Conservation (phyloP, 2,797 vertebrate genomes). For the Typhlichthys eigenmanni region DNA sequence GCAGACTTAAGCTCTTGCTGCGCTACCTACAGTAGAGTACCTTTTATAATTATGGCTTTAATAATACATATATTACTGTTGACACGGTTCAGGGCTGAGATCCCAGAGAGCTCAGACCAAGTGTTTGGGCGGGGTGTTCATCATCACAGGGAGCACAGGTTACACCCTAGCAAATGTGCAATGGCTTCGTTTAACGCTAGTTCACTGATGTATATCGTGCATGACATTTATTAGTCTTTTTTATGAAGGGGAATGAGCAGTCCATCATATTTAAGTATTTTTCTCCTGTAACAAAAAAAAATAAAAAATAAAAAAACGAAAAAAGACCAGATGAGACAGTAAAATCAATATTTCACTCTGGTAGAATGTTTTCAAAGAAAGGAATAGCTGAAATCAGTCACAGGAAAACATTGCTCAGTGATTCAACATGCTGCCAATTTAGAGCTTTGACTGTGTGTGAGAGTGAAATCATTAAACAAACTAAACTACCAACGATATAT, state of each 20-base stretch:
- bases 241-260: neutral
- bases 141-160: conserved; percentile 36
- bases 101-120: conserved; percentile 21
- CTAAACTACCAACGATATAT: no score
- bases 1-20: conserved; percentile 41
- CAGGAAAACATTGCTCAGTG: neutral
- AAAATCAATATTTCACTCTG: neutral
- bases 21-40: conserved; percentile 27
- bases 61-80: conserved; percentile 52
- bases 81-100: conserved; percentile 29
- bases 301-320: neutral
- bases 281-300: neutral
- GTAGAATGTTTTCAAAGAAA: no score
- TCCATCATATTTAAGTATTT: conserved; percentile 9
- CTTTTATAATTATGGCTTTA: conserved; percentile 37
- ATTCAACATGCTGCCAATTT: no score
- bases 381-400: neutral
- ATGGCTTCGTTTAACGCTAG: conserved; percentile 6
- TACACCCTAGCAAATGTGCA: conserved; percentile 10
- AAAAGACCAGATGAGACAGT: neutral
- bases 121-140: conserved; percentile 29
- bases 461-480: no score
- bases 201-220: neutral
- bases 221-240: conserved; percentile 7
- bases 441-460: no score